Percentiles rank a stretch among this genome's conserved stretches.
Evolutionary conservation across 2,888 invertebrate species (phyloP).

Genomic region (Anthrax anthrax): DNA sequence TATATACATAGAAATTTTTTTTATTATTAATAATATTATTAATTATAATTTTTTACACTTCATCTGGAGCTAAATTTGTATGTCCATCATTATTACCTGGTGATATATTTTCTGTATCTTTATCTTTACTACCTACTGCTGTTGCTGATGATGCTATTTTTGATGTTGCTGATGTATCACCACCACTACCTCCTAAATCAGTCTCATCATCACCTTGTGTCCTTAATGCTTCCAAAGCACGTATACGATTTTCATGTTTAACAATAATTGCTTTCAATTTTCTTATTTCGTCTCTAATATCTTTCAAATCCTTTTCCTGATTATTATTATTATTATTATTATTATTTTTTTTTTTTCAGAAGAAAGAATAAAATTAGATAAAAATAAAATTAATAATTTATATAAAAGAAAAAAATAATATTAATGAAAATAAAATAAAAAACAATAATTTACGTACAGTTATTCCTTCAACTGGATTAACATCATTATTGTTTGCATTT

Average conservation of each 20-base stretch:
- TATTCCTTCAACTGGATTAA: neutral
- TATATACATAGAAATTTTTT: too few relatives aligned
- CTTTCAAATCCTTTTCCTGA: conserved; percentile 52
- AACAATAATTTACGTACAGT: conserved; percentile 5
- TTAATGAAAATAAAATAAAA: neutral
- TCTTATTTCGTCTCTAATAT: conserved; percentile 76
- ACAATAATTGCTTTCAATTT: conserved; percentile 89
- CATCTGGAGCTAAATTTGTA: conserved; percentile 22
- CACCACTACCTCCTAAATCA: conserved; percentile 13
- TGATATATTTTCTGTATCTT: conserved; percentile 16
- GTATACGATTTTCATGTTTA: conserved; percentile 66
- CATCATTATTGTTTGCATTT: conserved; percentile 25
- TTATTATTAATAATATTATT: too few relatives aligned
- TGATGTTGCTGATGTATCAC: conserved; percentile 3
- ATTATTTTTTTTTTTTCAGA: neutral
- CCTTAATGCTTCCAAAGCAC: conserved; percentile 31
- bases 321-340: conserved; percentile 15
- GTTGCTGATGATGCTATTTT: neutral
- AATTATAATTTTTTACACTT: conserved; percentile 20
- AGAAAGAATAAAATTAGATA: neutral
- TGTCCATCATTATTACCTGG: conserved; percentile 2
- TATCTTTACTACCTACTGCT: conserved; percentile 11
- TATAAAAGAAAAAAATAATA: neutral
- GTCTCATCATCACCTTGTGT: conserved; percentile 24
- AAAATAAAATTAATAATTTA: neutral